Evolutionary conservation across 2,888 invertebrate species (phyloP), one percentile per base, ranked within the genome.

Genomic region (Homarus gammarus): DNA sequence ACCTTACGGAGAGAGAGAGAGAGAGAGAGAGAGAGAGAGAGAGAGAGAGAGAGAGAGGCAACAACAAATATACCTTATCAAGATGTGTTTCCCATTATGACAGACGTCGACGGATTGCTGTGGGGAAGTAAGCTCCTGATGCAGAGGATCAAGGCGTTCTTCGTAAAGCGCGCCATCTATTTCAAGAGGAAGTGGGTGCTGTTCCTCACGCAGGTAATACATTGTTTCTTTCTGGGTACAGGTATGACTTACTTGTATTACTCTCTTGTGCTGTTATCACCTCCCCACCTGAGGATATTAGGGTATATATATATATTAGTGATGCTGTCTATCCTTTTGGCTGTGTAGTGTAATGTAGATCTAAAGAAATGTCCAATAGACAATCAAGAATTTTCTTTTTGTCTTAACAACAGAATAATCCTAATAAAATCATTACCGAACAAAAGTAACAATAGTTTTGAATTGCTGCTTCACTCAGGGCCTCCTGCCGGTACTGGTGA

Each of bases 131-230:
- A 8, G 15, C 73, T 92, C 0, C 22, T 72, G 36, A n/a, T 77
- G n/a, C 87, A 87, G 44, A 72, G 90, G 22, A 38, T 90, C 15
- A 84, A 83, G 36, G 84, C 91, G 10, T 85, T 92, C 70, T 79
- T 89, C 51, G 68, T 68, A 40, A 92, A 92, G 70, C 68, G 87
- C 27, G 40, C 81, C 64, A 86, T 92, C 49, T 90, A 90, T 88
- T 78, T 73, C 33, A 87, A 64, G 49, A 79, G 92, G 49, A 92
- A 92, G 61, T 91, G 91, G 91, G 64, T 85, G 0, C 88, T 92
- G 1, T 56, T 91, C 22, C 56, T 92, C 18, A 91, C 88, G 1
- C 89, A 91, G 88, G 91, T 91, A 36, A 18, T n/a, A n/a, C n/a
- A n/a, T n/a, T n/a, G n/a, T n/a, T n/a, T n/a, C n/a, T n/a, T n/a